A percentile compares a stretch with the other conserved stretches of the same genome.
Conservation (phyloP, 2,888 invertebrate species). For the Idaea straminata region DNA sequence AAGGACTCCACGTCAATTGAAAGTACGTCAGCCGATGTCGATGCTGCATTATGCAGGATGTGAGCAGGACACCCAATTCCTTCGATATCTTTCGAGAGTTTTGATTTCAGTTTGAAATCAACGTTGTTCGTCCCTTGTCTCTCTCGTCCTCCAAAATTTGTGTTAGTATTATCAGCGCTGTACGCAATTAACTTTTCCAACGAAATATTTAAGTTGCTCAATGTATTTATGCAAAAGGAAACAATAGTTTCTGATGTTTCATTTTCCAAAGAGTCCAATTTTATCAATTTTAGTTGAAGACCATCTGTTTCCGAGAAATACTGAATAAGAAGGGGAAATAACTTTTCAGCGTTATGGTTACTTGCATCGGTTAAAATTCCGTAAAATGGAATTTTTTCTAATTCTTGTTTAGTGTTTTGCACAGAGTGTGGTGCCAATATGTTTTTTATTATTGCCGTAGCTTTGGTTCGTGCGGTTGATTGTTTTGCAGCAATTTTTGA, state of each 20-base stretch:
- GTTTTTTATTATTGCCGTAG: slow-evolving; percentile 7
- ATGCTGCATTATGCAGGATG: slow-evolving; percentile 15
- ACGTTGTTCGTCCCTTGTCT: slow-evolving; percentile 11
- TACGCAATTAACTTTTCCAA: too few species aligned
- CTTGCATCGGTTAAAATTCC: slow-evolving; percentile 6
- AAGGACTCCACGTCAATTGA: slow-evolving; percentile 12
- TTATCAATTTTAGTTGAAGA: too few species aligned
- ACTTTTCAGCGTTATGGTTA: slow-evolving; percentile 7
- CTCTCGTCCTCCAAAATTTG: not conserved
- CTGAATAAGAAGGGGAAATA: slow-evolving; percentile 6
- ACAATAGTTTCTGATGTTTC: slow-evolving; percentile 7
- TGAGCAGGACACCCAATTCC: slow-evolving; percentile 15
- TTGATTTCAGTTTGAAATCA: slow-evolving; percentile 7
- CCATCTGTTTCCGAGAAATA: not conserved
- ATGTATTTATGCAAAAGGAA: not conserved
- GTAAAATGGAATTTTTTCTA: slow-evolving; percentile 6
- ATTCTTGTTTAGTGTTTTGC: not conserved
- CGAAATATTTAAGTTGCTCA: too few species aligned
- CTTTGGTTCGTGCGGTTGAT: slow-evolving; percentile 9
- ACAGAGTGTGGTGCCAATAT: not conserved
- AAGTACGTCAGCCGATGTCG: slow-evolving; percentile 11
- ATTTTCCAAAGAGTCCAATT: too few species aligned
- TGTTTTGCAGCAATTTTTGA: slow-evolving; percentile 11
- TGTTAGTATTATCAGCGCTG: slow-evolving; percentile 5
- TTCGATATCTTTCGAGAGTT: slow-evolving; percentile 10